Evolutionary conservation across 30 jellyfish, hydroid and myxozoan species (phyloP), one percentile per base, ranked within the genome.

Genomic region (Thelohanellus kitauei): DNA sequence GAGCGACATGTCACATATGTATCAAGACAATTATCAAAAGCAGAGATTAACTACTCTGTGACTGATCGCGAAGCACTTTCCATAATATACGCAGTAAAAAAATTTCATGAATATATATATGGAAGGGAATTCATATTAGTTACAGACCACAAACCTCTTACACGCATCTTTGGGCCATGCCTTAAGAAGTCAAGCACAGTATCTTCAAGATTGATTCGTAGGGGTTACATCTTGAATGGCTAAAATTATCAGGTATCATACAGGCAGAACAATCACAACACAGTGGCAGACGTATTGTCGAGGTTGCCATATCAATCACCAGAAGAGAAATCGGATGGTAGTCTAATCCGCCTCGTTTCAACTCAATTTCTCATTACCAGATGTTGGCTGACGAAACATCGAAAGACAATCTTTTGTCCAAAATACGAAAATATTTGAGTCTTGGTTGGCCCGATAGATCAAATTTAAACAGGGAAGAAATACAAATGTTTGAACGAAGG

Each of bases 1-100:
- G 88, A 65, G 37, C n/a, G 50, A 21, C 88, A 66, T 24, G 44
- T 57, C 14, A 57, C 73, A 12, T 25, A 30, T 38, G 58, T 53
- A 19, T 66, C 58, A 0, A 47, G 58, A 23, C 53, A 58, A n/a
- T 17, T 62, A 20, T 53, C 21, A 2, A 3, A 35, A 21, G 59
- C 47, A 17, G 63, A 54, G 41, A 21, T 67, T 9, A 55, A 63
- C 19, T 63, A 63, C 38, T 31, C 64, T 12, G 84, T 54, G 32
- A 1, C 48, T 10, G 65, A 64, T 52, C 47, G 49, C 33, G 84
- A 56, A 32, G 75, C 48, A 20, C 21, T 54, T 2, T 58, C 83
- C 18, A 48, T 59, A 41, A 50, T 50, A 15, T 58, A 35, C 41
- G 89, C 53, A 24, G 54, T 58, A 4, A 58, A 66, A 52, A 32